phyloP scores from a whole-genome alignment of 1,140 invertebrate genomes.

The Melitaea cinxia region DNA sequence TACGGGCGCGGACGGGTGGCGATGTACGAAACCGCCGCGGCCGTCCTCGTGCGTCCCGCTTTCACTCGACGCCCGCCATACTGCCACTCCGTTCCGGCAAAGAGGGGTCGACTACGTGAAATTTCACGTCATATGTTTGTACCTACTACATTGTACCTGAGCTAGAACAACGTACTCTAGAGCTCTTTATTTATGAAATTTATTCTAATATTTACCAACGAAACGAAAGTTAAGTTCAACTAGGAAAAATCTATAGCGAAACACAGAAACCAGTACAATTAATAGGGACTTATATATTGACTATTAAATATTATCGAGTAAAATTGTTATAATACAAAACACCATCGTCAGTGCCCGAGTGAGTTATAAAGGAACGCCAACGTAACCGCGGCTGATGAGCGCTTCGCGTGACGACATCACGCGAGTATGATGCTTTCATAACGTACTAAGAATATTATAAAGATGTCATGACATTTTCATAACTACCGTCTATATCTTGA shows the following conservation, averaged over 20 bases:
- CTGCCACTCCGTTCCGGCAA: constrained; percentile 58
- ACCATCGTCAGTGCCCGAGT: constrained; percentile 44
- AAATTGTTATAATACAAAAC: constrained; percentile 21
- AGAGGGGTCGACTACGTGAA: constrained; percentile 73
- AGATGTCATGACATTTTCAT: constrained; percentile 40
- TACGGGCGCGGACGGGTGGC: constrained; percentile 79
- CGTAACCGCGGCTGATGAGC: constrained; percentile 62
- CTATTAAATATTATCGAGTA: constrained; percentile 13
- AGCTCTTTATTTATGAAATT: neutral
- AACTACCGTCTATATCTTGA: constrained; percentile 16
- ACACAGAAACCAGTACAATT: neutral
- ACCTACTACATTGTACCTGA: constrained; percentile 28
- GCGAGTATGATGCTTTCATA: constrained; percentile 36
- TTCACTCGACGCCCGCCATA: constrained; percentile 51
- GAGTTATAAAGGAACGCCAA: constrained; percentile 52
- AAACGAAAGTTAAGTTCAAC: neutral
- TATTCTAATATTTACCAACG: neutral
- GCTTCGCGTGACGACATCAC: constrained; percentile 65
- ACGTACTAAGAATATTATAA: constrained; percentile 37
- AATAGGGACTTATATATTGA: neutral
- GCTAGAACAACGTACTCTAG: constrained; percentile 1
- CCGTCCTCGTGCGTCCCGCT: constrained; percentile 61
- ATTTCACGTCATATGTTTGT: constrained; percentile 74
- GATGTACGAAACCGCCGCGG: constrained; percentile 76
- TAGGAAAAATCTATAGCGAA: neutral